Conservation (phyloP, 1,140 invertebrate genomes). For the Microplitis mediator region DNA sequence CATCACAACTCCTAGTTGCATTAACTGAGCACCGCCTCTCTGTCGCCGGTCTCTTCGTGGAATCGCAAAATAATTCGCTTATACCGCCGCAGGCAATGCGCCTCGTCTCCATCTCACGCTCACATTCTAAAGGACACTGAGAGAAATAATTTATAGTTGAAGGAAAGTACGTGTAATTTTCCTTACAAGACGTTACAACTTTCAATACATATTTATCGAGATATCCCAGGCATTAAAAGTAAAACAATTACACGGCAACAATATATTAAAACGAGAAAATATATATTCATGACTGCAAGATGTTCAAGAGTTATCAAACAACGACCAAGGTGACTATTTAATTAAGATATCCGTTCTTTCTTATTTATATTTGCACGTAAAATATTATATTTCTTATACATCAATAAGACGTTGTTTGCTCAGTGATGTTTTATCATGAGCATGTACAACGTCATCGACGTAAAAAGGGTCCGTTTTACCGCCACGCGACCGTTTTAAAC, state of each 20-base stretch:
- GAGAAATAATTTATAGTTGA: constrained; percentile 21
- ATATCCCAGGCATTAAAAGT: background rate
- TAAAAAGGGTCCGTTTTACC: background rate
- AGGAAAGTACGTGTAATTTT: constrained; percentile 24
- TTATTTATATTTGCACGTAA: constrained; percentile 14
- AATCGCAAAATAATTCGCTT: constrained; percentile 60
- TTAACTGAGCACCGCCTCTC: constrained; percentile 68
- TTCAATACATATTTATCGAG: background rate
- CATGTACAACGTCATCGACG: background rate
- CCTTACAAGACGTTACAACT: background rate
- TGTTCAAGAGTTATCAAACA: constrained; percentile 4
- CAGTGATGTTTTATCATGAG: constrained; percentile 7
- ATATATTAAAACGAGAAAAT: background rate
- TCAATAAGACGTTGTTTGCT: constrained; percentile 8
- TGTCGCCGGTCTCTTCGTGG: constrained; percentile 63
- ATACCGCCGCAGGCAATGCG: constrained; percentile 61
- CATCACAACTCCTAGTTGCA: constrained; percentile 61
- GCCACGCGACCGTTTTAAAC: background rate
- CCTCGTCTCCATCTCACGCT: constrained; percentile 52
- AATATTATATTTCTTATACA: background rate
- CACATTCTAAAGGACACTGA: constrained; percentile 52
- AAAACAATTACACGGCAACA: background rate
- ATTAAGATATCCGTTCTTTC: constrained; percentile 25
- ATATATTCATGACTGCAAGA: background rate
- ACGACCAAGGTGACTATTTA: constrained; percentile 9